Base-by-base conservation (phyloP, 2,888 invertebrate species). In the Cheilosia impressa region DNA sequence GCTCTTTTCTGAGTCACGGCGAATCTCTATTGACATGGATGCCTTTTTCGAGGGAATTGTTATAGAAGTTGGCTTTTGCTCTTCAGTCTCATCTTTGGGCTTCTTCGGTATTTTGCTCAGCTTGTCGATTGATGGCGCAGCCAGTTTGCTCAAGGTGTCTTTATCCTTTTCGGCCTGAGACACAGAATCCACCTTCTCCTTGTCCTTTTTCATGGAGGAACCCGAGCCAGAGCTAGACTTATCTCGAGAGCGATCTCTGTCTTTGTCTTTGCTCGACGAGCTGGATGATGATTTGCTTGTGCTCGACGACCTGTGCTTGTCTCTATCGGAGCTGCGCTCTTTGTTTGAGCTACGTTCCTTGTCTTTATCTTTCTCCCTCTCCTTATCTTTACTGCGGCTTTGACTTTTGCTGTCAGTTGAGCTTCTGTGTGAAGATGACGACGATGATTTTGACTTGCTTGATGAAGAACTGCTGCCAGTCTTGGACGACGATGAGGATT, bases 61-160 rank as follows among this genome's bases (percentile, higher is more conserved):
- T 58, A 91, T 91, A 69, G 93, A 92, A 60, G 91, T 90, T 0
- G 90, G 79, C 53, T 90, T 89, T 34, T 77, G 22, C 13, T 84
- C 85, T 50, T 90, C 91, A 34, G 92, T 91, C 10, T 68, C 76
- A 6, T 79, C 93, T 43, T 91, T 90, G 31, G 94, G 93, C 89
- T 96, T 94, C 92, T 95, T 97, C 0, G 96, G 96, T 89, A 96
- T 96, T 92, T 96, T 95, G 0, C 96, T 96, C 31, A 96, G 91
- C 92, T 96, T 96, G 88, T 95, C 95, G 76, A 96, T 93, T 24
- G 95, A 94, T 69, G 95, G 95, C 6, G 95, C 94, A 89, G 94
- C 94, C 9, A 95, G 90, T 91, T 96, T 96, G 38, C 95, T 94
- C 55, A 95, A 93, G 10, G 94, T 95, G 34, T 94, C 95, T 89